Conservation (phyloP, 2,888 invertebrate genomes). For the Dysmachus trigonus region DNA sequence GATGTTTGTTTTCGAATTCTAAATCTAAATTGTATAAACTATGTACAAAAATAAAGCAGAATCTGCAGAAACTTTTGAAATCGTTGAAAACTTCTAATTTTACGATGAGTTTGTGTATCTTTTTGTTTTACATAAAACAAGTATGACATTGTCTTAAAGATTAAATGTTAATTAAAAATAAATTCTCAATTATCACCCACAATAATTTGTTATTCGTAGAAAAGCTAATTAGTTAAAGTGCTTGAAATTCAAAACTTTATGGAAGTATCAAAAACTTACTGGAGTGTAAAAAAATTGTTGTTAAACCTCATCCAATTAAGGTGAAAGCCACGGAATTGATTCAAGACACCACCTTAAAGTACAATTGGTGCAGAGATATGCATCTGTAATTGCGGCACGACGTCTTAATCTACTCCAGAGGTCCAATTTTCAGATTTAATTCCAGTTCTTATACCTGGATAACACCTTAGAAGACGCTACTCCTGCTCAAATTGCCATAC, state of each 20-base stretch:
- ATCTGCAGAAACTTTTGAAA: no score
- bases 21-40: no score
- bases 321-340: not conserved
- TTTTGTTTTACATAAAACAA: no score
- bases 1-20: no score
- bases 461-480: not conserved
- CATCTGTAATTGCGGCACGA: slow-evolving; percentile 36
- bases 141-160: no score
- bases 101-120: no score
- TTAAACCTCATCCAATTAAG: not conserved
- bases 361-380: not conserved
- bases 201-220: not conserved
- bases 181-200: not conserved
- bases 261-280: not conserved
- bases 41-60: no score
- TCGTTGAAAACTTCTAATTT: no score
- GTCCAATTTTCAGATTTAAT: slow-evolving; percentile 42
- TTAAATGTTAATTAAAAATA: not conserved
- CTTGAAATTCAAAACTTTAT: no score
- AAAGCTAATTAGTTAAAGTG: not conserved
- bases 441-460: slow-evolving; percentile 37
- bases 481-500: not conserved
- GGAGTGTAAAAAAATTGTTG: not conserved
- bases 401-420: slow-evolving; percentile 36
- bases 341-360: not conserved